Conservation (phyloP, 2,113 vertebrate genomes). For the Mastomys coucha region DNA sequence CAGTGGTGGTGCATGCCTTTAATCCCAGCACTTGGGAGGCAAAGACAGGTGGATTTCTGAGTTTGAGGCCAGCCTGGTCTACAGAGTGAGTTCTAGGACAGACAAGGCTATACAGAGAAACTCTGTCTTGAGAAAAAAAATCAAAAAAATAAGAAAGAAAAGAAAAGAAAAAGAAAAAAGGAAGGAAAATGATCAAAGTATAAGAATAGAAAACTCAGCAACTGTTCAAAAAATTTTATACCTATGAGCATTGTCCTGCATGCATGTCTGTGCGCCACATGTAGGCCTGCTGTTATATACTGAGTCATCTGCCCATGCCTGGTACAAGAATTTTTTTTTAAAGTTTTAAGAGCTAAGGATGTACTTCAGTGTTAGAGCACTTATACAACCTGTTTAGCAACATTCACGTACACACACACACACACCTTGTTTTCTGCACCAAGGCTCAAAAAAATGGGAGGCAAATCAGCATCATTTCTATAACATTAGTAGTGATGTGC, state of each 20-base stretch:
- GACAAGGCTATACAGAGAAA: too few species aligned
- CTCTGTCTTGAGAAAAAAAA: too few species aligned
- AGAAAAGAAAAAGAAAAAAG: not conserved
- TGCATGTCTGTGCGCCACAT: not conserved
- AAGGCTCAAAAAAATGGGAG: constrained; percentile 61
- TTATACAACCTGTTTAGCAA: not conserved
- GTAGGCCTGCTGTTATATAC: not conserved
- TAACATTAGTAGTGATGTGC: not conserved
- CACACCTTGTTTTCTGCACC: constrained; percentile 7
- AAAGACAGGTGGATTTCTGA: too few species aligned
- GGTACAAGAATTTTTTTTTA: not conserved
- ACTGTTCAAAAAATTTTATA: not conserved
- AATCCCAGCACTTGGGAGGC: too few species aligned
- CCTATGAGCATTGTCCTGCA: not conserved
- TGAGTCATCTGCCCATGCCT: not conserved
- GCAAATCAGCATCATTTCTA: constrained; percentile 28
- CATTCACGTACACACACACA: not conserved
- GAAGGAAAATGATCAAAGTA: not conserved
- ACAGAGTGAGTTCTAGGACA: too few species aligned
- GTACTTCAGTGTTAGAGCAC: not conserved
- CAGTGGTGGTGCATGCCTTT: too few species aligned
- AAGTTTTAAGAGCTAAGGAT: not conserved
- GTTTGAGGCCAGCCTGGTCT: too few species aligned
- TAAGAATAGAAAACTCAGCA: constrained; percentile 39
- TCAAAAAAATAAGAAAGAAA: not conserved